These are phyloP conservation scores for Napeogenes sylphis DNA, from an alignment of 2,888 invertebrate species.

Conservation along the genomic window DNA sequence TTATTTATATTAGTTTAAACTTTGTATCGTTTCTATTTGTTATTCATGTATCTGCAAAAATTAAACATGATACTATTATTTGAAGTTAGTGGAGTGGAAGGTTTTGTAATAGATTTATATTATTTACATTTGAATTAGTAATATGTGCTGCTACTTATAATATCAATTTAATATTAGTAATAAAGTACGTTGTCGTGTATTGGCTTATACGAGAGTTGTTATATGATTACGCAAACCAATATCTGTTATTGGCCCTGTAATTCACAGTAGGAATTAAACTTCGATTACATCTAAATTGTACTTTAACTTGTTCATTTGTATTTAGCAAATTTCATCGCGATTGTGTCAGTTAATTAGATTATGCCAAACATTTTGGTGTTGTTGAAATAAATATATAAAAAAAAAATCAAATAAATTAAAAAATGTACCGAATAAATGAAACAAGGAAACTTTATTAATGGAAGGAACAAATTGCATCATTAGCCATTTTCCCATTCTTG, in stretches of 20 bases:
- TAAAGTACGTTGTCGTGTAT: background rate
- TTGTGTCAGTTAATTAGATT: background rate
- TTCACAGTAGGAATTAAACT: conserved; percentile 16
- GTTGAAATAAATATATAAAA: background rate
- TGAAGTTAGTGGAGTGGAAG: too few species aligned
- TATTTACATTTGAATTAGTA: background rate
- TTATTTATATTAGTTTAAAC: conserved; percentile 41
- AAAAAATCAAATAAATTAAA: background rate
- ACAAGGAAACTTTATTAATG: conserved; percentile 17
- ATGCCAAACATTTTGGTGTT: background rate
- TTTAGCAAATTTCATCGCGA: background rate
- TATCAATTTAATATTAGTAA: background rate
- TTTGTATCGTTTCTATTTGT: conserved; percentile 29
- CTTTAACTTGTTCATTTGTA: background rate
- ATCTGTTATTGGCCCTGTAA: conserved; percentile 11
- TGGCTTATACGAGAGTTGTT: conserved; percentile 5
- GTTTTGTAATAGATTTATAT: too few species aligned
- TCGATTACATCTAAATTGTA: background rate
- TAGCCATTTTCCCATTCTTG: conserved; percentile 27
- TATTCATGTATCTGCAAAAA: conserved; percentile 15
- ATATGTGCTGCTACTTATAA: background rate
- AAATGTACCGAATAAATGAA: background rate
- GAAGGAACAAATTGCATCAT: conserved; percentile 27
- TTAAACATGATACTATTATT: background rate
- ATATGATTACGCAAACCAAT: conserved; percentile 13